These are phyloP conservation scores for Plebejus anna DNA, from an alignment of 2,888 invertebrate genomes.

Conservation along the genomic window DNA sequence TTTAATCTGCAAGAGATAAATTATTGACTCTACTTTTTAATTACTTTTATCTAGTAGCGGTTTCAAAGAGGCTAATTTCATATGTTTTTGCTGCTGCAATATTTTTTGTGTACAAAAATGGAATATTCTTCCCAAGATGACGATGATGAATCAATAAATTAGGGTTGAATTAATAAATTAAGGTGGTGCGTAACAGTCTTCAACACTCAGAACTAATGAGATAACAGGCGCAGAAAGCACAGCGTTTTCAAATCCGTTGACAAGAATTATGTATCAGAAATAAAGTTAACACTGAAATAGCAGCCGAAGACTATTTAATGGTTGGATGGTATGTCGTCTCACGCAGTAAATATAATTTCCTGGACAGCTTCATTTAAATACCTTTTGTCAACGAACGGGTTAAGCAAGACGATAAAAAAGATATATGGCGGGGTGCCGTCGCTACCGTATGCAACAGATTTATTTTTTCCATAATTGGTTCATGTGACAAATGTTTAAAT, in stretches of 20 bases:
- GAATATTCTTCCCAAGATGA: background rate
- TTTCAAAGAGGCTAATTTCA: no score
- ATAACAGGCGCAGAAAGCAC: background rate
- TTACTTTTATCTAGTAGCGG: background rate
- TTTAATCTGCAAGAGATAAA: background rate
- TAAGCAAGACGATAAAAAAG: conserved; percentile 75
- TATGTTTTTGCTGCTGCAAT: no score
- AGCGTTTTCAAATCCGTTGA: conserved; percentile 5
- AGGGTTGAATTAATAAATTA: background rate
- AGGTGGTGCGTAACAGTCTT: background rate
- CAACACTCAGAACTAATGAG: background rate
- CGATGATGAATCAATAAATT: background rate
- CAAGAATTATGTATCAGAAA: conserved; percentile 24
- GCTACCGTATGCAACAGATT: conserved; percentile 53
- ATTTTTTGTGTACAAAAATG: background rate
- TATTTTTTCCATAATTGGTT: conserved; percentile 64
- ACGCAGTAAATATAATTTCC: conserved; percentile 72
- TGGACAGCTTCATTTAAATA: conserved; percentile 79
- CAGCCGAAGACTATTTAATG: conserved; percentile 55
- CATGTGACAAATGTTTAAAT: conserved; percentile 49
- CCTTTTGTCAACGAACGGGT: conserved; percentile 80
- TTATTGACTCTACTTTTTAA: background rate
- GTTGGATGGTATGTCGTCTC: conserved; percentile 57
- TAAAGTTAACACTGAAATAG: conserved; percentile 44
- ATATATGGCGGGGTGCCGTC: conserved; percentile 63